These are phyloP conservation scores for Cyclophora albipunctata DNA, from an alignment of 2,888 invertebrate species.

Conservation along the genomic window DNA sequence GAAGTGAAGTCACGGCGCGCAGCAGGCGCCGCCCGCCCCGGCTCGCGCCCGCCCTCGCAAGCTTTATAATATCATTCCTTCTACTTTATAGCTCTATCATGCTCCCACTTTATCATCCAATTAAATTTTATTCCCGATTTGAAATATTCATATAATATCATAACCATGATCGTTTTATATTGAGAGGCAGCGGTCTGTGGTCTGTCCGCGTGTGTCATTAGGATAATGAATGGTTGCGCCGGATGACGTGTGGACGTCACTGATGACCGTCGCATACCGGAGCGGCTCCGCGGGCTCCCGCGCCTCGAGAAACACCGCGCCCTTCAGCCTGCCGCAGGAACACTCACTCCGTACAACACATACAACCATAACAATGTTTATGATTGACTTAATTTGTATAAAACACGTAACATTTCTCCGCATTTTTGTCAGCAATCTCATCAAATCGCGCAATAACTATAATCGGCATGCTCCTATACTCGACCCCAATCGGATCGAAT, in stretches of 20 bases:
- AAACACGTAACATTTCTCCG: background rate
- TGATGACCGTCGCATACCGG: no score
- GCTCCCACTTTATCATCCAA: conserved; percentile 24
- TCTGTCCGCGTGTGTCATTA: no score
- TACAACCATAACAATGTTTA: background rate
- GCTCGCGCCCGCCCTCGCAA: conserved; percentile 13
- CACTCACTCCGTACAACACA: no score
- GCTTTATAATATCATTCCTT: conserved; percentile 32
- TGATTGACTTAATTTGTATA: no score
- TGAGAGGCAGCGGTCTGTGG: no score
- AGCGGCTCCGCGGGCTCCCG: no score
- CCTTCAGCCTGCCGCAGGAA: no score
- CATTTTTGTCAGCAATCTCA: background rate
- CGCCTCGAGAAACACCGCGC: no score
- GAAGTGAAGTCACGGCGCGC: no score
- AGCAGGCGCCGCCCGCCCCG: conserved; percentile 7
- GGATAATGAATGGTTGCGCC: no score
- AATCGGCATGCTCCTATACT: conserved; percentile 34
- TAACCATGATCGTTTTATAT: background rate
- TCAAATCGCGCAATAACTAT: no score
- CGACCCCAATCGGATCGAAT: conserved; percentile 46
- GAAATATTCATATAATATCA: conserved; percentile 18
- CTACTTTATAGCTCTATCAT: conserved; percentile 33
- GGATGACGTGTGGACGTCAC: no score
- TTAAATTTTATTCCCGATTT: conserved; percentile 20